These are phyloP conservation scores for Aphelinus atriplicis DNA, from an alignment of 1,140 invertebrate species.

Conservation along the genomic window DNA sequence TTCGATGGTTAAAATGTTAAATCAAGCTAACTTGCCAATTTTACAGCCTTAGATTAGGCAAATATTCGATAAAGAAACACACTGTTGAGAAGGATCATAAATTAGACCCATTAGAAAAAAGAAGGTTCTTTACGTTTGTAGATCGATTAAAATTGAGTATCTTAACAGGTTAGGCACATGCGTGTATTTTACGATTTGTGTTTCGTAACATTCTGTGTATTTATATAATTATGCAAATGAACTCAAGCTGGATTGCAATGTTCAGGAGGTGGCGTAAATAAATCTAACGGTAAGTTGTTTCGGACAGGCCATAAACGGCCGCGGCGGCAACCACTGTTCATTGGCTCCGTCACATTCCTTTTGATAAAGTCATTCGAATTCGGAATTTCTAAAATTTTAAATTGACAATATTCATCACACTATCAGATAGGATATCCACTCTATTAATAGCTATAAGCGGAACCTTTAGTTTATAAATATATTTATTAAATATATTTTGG, in stretches of 20 bases:
- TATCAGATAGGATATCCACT: neutral
- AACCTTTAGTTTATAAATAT: neutral
- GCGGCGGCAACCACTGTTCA: neutral
- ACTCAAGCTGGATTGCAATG: neutral
- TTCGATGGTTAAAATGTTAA: neutral
- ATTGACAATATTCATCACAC: neutral
- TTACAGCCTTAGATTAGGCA: neutral
- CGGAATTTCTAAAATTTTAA: neutral
- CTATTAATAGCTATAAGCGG: neutral
- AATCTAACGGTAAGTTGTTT: neutral
- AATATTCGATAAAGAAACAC: neutral
- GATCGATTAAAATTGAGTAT: too few relatives aligned
- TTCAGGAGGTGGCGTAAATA: neutral
- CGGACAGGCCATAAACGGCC: too few relatives aligned
- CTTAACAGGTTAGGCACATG: neutral
- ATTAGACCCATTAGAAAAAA: neutral
- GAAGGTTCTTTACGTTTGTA: neutral
- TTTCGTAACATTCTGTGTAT: slow-evolving; percentile 4
- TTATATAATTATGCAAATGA: slow-evolving; percentile 4
- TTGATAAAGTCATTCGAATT: neutral
- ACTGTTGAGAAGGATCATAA: neutral
- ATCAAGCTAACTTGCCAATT: neutral
- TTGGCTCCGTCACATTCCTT: neutral
- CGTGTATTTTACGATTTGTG: neutral
- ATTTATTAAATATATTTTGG: neutral